phyloP scores from a whole-genome alignment of 2,888 invertebrate genomes.

The Cinara cedri region DNA sequence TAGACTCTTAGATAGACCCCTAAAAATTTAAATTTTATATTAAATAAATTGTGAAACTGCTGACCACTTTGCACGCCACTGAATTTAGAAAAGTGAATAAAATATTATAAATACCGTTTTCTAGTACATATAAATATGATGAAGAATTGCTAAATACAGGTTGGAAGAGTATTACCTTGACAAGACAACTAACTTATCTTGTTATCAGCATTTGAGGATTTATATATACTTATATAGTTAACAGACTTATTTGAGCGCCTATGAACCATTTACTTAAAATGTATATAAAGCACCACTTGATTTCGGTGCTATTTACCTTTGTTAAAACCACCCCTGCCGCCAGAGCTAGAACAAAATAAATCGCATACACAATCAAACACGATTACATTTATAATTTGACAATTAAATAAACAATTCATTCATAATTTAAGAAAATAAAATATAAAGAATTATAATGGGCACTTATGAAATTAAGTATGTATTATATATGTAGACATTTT shows the following conservation, averaged over 20 bases:
- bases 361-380: slow-evolving; percentile 56
- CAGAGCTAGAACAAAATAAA: slow-evolving; percentile 85
- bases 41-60: slow-evolving; percentile 50
- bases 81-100: slow-evolving; percentile 19
- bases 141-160: slow-evolving; percentile 50
- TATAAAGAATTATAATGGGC: slow-evolving; percentile 23
- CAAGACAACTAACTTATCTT: slow-evolving; percentile 55
- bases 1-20: neutral
- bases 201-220: slow-evolving; percentile 55
- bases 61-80: slow-evolving; percentile 55
- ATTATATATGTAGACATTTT: neutral
- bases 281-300: slow-evolving; percentile 57
- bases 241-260: slow-evolving; percentile 56
- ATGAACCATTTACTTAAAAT: slow-evolving; percentile 55
- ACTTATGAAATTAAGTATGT: slow-evolving; percentile 14
- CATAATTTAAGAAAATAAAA: slow-evolving; percentile 36
- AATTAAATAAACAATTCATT: slow-evolving; percentile 10
- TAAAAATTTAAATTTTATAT: slow-evolving; percentile 26
- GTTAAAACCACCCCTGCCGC: slow-evolving; percentile 95
- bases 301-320: slow-evolving; percentile 88
- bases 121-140: slow-evolving; percentile 19
- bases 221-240: slow-evolving; percentile 52
- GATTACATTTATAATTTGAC: slow-evolving; percentile 48
- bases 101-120: slow-evolving; percentile 50
- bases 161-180: slow-evolving; percentile 55